phyloP scores from a whole-genome alignment of 1,140 invertebrate species.

The Drosophila busckii region DNA sequence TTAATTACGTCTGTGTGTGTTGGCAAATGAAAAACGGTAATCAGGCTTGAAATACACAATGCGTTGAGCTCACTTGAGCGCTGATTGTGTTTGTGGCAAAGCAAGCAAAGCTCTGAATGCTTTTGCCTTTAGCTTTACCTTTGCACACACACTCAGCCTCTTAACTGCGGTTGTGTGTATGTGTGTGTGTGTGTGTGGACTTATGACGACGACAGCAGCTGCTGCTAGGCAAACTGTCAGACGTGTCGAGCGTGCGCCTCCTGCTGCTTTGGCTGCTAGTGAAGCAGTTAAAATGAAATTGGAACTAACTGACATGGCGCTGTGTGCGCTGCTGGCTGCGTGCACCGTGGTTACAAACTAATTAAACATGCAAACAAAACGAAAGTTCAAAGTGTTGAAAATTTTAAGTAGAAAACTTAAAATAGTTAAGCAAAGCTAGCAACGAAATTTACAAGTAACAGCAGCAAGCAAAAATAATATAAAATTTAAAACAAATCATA shows the following conservation, averaged over 20 bases:
- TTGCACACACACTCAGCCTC: background rate
- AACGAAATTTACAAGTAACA: no score
- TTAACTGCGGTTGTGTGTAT: background rate
- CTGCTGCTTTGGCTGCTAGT: background rate
- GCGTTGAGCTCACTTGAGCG: slow-evolving; percentile 36
- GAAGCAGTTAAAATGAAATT: background rate
- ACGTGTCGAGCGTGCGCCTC: background rate
- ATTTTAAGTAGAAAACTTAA: no score
- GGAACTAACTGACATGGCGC: slow-evolving; percentile 6
- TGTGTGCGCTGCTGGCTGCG: slow-evolving; percentile 7
- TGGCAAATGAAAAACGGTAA: slow-evolving; percentile 73
- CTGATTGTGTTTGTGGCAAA: slow-evolving; percentile 50
- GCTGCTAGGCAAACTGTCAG: slow-evolving; percentile 41
- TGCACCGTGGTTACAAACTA: no score
- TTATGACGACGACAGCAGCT: slow-evolving; percentile 66
- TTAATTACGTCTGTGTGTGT: slow-evolving; percentile 75
- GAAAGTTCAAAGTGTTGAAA: no score
- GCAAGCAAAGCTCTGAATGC: background rate
- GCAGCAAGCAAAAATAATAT: no score
- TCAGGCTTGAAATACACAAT: slow-evolving; percentile 74
- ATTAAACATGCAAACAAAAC: no score
- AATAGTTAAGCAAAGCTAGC: no score
- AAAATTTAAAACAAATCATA: no score
- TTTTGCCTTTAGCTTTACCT: background rate
- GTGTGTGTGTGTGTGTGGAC: slow-evolving; percentile 38